These are phyloP conservation scores for Paedocypris micromegethes DNA, from an alignment of 2,797 vertebrate genomes.

Conservation along the genomic window DNA sequence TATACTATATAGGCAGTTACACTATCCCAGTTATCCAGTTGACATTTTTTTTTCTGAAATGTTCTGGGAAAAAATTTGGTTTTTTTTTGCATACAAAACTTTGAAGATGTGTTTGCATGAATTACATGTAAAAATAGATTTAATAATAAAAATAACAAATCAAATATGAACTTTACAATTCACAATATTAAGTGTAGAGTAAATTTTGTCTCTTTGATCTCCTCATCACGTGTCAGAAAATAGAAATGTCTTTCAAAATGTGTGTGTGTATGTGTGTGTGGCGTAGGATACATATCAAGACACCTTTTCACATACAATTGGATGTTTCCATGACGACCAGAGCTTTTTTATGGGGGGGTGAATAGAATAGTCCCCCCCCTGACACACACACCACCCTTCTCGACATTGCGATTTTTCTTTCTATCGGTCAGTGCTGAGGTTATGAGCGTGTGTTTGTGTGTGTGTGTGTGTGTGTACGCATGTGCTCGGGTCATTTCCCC, in stretches of 20 bases:
- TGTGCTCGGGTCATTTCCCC: conserved; percentile 23
- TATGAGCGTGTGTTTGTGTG: conserved; percentile 10
- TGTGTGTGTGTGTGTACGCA: conserved; percentile 8
- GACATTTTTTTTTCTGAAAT: too few relatives aligned
- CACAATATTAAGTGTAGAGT: neutral
- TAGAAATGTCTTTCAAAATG: conserved; percentile 12
- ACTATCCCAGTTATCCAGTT: too few relatives aligned
- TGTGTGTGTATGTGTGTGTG: conserved; percentile 24
- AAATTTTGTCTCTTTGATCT: neutral
- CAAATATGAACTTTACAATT: too few relatives aligned
- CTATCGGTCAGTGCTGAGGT: neutral
- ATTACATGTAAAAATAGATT: neutral
- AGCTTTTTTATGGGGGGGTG: conserved; percentile 36
- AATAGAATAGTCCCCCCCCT: conserved; percentile 9
- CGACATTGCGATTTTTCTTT: conserved; percentile 7
- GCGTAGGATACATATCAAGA: conserved; percentile 17
- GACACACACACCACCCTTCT: neutral
- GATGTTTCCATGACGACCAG: conserved; percentile 51
- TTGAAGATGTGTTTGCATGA: neutral
- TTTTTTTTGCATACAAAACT: too few relatives aligned
- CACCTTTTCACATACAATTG: conserved; percentile 31
- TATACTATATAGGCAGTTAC: too few relatives aligned
- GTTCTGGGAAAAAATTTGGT: too few relatives aligned
- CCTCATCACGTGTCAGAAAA: neutral
- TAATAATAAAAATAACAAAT: too few relatives aligned